Evolutionary conservation across 2,113 vertebrate species (phyloP).

Genomic region (Entosphenus tridentatus): DNA sequence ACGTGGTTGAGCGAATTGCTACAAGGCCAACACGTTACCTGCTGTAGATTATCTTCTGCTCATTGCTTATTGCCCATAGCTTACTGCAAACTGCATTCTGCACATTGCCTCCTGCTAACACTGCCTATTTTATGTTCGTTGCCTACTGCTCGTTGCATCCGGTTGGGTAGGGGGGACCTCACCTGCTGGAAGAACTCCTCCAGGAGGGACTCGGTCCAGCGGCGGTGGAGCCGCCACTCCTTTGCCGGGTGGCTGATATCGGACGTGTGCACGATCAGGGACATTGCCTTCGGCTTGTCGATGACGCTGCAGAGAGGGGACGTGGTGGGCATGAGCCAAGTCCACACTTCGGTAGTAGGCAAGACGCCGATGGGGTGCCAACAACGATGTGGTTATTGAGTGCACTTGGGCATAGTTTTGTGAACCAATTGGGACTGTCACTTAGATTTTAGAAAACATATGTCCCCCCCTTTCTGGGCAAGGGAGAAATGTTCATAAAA

Average conservation of each 20-base stretch:
- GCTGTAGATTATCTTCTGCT: too few relatives aligned
- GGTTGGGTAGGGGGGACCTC: slow-evolving; percentile 9
- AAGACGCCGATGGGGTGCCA: background rate
- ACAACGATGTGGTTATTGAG: background rate
- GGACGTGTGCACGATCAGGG: slow-evolving; percentile 53
- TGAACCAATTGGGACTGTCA: too few relatives aligned
- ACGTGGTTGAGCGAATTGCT: too few relatives aligned
- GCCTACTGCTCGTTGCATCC: too few relatives aligned
- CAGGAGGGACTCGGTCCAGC: slow-evolving; percentile 63
- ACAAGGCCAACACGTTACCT: too few relatives aligned
- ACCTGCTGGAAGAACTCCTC: slow-evolving; percentile 79
- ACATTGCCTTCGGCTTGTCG: slow-evolving; percentile 53
- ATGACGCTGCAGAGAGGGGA: slow-evolving; percentile 21
- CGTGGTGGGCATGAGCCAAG: background rate
- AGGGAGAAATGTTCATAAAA: too few relatives aligned
- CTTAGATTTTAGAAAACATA: too few relatives aligned
- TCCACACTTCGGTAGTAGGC: background rate
- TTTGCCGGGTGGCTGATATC: slow-evolving; percentile 74
- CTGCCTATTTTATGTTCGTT: too few relatives aligned
- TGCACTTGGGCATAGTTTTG: background rate
- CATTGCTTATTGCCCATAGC: too few relatives aligned
- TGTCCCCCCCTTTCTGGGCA: too few relatives aligned
- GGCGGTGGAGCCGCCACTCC: slow-evolving; percentile 49
- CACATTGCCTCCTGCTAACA: too few relatives aligned
- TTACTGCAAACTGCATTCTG: too few relatives aligned